phyloP scores from a whole-genome alignment of 2,888 invertebrate genomes.

The Drosophila fungiperda region DNA sequence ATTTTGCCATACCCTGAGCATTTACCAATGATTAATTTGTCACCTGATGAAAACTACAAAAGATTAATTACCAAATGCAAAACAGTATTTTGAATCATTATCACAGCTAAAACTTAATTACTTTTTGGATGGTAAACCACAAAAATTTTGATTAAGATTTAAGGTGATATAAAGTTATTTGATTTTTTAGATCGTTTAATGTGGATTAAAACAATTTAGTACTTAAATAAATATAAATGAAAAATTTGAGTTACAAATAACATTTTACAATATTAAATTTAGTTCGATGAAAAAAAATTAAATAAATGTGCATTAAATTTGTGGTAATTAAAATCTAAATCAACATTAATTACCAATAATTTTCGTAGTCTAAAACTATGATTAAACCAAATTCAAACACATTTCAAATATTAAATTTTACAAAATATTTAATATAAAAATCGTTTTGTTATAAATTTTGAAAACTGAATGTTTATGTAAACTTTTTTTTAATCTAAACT shows the following conservation, averaged over 20 bases:
- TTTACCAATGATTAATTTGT: constrained; percentile 52
- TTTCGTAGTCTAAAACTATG: too few species aligned
- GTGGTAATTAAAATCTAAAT: background rate
- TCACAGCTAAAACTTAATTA: background rate
- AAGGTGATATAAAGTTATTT: background rate
- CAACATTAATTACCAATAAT: background rate
- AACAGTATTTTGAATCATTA: constrained; percentile 6
- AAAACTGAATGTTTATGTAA: background rate
- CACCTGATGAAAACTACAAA: constrained; percentile 41
- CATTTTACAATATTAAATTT: background rate
- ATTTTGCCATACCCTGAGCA: constrained; percentile 49
- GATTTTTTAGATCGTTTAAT: background rate
- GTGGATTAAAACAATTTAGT: background rate
- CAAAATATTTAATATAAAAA: background rate
- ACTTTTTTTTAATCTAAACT: background rate
- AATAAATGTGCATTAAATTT: background rate
- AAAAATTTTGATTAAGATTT: background rate
- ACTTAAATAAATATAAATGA: background rate
- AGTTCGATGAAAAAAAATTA: background rate
- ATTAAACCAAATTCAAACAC: too few species aligned
- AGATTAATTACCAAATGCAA: constrained; percentile 50
- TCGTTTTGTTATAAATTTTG: background rate
- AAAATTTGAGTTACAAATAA: background rate
- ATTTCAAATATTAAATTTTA: background rate
- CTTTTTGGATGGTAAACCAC: background rate